These are phyloP conservation scores for Anguilla megastoma DNA, from an alignment of 2,797 vertebrate genomes.

Conservation along the genomic window DNA sequence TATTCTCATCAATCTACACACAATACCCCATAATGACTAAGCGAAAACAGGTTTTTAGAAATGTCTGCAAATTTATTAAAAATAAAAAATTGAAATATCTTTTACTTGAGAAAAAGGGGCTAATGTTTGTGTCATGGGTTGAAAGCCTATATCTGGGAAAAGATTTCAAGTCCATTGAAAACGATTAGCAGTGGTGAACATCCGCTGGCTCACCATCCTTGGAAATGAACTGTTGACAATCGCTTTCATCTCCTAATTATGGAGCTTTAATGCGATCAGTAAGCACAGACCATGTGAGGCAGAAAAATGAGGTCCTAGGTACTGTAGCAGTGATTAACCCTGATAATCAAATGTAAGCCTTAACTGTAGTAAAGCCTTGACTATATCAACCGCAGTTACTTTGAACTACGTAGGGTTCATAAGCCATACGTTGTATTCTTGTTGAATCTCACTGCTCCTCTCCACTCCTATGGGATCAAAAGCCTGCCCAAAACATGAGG, in stretches of 20 bases:
- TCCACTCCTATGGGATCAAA: neutral
- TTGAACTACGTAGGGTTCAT: neutral
- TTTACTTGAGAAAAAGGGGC: too few relatives aligned
- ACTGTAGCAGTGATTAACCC: neutral
- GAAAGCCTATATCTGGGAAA: neutral
- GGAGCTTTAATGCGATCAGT: neutral
- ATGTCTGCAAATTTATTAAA: too few relatives aligned
- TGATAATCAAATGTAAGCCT: neutral
- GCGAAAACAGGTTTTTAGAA: neutral
- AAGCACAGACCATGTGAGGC: neutral
- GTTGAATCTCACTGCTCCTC: neutral
- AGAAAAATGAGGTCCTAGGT: neutral
- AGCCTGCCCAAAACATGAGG: neutral
- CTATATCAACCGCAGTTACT: neutral
- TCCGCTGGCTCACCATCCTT: neutral
- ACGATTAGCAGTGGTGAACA: neutral
- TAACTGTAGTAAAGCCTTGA: neutral
- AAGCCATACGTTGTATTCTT: neutral
- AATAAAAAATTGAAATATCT: too few relatives aligned
- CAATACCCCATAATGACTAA: too few relatives aligned
- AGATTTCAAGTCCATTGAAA: neutral
- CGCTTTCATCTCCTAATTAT: neutral
- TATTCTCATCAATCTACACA: too few relatives aligned
- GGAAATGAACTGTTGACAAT: neutral
- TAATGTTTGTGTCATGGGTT: neutral